phyloP scores from a whole-genome alignment of 2,113 vertebrate genomes.

The Cynocephalus volans region DNA sequence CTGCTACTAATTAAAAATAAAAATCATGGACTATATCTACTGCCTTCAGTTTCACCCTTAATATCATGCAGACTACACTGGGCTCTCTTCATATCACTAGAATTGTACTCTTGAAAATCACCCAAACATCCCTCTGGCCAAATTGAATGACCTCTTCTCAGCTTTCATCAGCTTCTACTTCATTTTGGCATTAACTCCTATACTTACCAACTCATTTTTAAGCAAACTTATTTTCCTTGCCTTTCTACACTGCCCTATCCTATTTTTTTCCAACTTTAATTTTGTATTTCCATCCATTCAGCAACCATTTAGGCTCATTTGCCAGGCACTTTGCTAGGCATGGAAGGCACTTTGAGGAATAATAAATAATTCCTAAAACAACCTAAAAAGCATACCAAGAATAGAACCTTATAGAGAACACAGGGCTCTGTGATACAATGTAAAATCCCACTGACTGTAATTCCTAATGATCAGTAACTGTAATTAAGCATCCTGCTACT shows the following conservation, averaged over 20 bases:
- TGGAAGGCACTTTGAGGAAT: neutral
- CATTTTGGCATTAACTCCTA: neutral
- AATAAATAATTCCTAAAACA: slow-evolving; percentile 60
- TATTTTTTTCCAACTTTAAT: slow-evolving; percentile 30
- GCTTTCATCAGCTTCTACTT: neutral
- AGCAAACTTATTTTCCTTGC: neutral
- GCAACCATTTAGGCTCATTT: slow-evolving; percentile 43
- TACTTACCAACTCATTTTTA: neutral
- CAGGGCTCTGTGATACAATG: neutral
- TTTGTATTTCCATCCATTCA: slow-evolving; percentile 13
- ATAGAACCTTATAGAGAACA: neutral
- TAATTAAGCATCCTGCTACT: neutral
- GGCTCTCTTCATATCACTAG: neutral
- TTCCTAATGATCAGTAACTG: neutral
- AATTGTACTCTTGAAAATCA: neutral
- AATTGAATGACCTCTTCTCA: neutral
- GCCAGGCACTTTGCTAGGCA: neutral
- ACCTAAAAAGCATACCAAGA: neutral
- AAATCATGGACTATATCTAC: neutral
- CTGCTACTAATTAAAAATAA: slow-evolving; percentile 30
- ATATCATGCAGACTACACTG: neutral
- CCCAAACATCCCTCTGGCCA: neutral
- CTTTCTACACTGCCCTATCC: neutral
- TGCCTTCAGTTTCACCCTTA: neutral
- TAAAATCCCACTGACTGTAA: slow-evolving; percentile 14